phyloP scores from a whole-genome alignment of 2,888 invertebrate species.

The Malacosoma neustria region DNA sequence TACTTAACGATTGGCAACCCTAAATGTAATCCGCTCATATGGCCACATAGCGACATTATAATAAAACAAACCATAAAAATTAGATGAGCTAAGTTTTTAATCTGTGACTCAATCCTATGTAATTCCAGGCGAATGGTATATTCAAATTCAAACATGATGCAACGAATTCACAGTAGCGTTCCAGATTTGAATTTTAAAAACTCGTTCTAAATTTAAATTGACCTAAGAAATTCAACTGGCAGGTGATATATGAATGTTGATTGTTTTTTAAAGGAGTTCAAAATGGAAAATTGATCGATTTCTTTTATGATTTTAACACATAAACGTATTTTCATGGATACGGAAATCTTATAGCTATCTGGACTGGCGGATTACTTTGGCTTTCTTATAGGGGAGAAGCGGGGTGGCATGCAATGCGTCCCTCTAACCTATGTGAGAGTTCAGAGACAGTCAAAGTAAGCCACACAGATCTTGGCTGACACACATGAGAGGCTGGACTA shows the following conservation, averaged over 20 bases:
- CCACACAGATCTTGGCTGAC: too few relatives aligned
- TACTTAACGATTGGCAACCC: slow-evolving; percentile 5
- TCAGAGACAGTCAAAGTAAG: too few relatives aligned
- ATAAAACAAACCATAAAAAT: neutral
- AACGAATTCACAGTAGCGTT: slow-evolving; percentile 11
- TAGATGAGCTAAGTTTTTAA: neutral
- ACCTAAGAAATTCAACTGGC: slow-evolving; percentile 10
- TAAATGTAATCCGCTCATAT: neutral
- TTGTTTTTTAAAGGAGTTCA: too few relatives aligned
- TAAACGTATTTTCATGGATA: too few relatives aligned
- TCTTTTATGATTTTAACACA: too few relatives aligned
- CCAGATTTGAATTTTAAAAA: slow-evolving; percentile 27
- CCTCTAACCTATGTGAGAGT: too few relatives aligned
- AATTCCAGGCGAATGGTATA: slow-evolving; percentile 14
- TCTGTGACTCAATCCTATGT: slow-evolving; percentile 13
- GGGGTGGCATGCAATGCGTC: too few relatives aligned
- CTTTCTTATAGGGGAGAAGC: too few relatives aligned
- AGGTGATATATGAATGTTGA: slow-evolving; percentile 9
- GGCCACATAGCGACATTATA: neutral
- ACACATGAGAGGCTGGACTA: too few relatives aligned
- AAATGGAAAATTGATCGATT: too few relatives aligned
- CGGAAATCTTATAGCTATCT: too few relatives aligned
- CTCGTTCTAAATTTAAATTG: slow-evolving; percentile 24
- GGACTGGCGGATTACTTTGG: too few relatives aligned
- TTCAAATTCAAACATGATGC: slow-evolving; percentile 25